Evolutionary conservation across 2,888 invertebrate genomes (phyloP).

Genomic region (Nemapogon koenigi): DNA sequence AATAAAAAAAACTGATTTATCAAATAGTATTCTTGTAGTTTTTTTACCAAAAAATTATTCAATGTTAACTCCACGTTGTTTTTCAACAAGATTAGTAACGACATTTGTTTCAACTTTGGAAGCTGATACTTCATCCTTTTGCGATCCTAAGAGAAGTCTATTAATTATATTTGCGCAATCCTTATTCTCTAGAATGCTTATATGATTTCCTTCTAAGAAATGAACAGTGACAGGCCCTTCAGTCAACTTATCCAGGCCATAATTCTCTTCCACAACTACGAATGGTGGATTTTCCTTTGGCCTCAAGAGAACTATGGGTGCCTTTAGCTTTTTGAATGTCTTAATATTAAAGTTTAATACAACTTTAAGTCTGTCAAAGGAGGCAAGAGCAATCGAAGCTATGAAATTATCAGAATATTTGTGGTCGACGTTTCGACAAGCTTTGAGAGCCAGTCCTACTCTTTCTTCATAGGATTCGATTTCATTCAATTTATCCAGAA

Average conservation of each 20-base stretch:
- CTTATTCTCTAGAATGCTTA: constrained; percentile 71
- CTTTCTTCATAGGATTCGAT: constrained; percentile 65
- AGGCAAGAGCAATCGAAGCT: constrained; percentile 21
- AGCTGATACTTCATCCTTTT: constrained; percentile 23
- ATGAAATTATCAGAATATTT: constrained; percentile 38
- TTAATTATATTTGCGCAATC: constrained; percentile 71
- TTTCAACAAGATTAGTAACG: constrained; percentile 44
- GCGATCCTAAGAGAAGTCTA: constrained; percentile 31
- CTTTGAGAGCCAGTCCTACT: constrained; percentile 49
- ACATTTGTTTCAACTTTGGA: constrained; percentile 23
- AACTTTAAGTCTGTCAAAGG: constrained; percentile 63
- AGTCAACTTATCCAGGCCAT: constrained; percentile 67
- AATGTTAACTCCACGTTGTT: constrained; percentile 29
- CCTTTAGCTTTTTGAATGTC: constrained; percentile 52
- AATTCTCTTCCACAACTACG: constrained; percentile 67
- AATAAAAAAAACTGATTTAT: no score
- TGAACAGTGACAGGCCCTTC: constrained; percentile 64
- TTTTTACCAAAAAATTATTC: constrained; percentile 7
- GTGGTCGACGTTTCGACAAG: constrained; percentile 39
- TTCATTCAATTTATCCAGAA: constrained; percentile 52
- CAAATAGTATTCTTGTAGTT: no score
- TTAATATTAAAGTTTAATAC: constrained; percentile 50
- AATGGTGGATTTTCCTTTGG: constrained; percentile 64
- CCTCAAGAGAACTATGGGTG: constrained; percentile 67
- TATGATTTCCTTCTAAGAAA: constrained; percentile 76